Evolutionary conservation across 2,113 vertebrate genomes (phyloP), one percentile per base, ranked within the genome.

Genomic region (Amphilophus citrinellus): DNA sequence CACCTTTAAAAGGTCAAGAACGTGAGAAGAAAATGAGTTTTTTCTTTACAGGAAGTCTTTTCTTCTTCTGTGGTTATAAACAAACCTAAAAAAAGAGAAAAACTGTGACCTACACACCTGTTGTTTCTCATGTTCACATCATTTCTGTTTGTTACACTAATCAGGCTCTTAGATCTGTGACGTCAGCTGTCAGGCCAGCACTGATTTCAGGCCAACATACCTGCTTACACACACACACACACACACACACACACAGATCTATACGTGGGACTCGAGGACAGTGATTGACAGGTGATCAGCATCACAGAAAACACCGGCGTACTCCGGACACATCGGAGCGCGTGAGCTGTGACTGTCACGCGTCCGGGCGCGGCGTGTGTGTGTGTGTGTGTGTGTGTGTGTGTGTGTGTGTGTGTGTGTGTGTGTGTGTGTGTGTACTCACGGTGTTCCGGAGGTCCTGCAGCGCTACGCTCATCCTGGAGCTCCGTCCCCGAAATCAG

Each of bases 401-500:
- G 24, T 24, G 24, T 24, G 24, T 24, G 24, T 24, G 24, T 24
- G 24, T 24, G 24, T 24, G 24, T 24, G 24, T 24, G 24, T 24
- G 24, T 24, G 24, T 24, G 24, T 24, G 24, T 24, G 24, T 24
- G 24, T 24, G 79, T 57, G 68, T 75, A 89, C 92, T 94, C 89
- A 94, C 93, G 60, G 92, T 92, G 91, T 93, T 94, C 86, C 94
- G 92, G 78, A 94, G 94, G 80, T 94, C 94, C 91, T 94, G 94
- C 94, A 94, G 93, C 87, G 93, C 94, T 65, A 94, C 88, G 90
- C 94, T 94, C 94, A 94, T 94, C 92, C 93, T 94, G 92, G 86
- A 91, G 84, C 84, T 93, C 84, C 86, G 82, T 76, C 42, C 71
- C 87, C 82, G 89, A 86, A 77, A 71, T 76, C 79, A 84, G 84